These are phyloP conservation scores for Phaethon lepturus DNA, from an alignment of 2,113 vertebrate genomes.

Conservation along the genomic window DNA sequence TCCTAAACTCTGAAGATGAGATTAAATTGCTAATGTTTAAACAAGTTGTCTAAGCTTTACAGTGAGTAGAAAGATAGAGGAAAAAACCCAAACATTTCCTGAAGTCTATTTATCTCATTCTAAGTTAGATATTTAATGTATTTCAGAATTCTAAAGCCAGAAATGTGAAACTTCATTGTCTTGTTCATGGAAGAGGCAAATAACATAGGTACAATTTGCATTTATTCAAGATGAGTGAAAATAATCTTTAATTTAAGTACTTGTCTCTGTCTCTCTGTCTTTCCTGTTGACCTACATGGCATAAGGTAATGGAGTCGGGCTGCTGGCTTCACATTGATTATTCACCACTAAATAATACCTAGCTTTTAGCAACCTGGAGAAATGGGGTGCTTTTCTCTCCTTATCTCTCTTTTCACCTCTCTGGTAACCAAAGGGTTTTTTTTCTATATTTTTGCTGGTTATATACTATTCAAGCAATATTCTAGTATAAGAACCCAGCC, in stretches of 20 bases:
- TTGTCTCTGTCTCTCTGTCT: background rate
- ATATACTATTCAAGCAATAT: background rate
- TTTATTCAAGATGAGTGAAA: background rate
- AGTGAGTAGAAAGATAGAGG: background rate
- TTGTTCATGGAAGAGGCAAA: background rate
- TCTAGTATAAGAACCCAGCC: background rate
- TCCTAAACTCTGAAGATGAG: background rate
- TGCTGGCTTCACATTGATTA: background rate
- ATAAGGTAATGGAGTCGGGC: background rate
- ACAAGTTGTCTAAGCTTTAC: background rate
- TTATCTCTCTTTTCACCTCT: background rate
- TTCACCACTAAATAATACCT: background rate
- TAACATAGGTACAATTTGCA: background rate
- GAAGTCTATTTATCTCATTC: background rate
- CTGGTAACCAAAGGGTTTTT: background rate
- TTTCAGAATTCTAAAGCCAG: background rate
- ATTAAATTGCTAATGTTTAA: background rate
- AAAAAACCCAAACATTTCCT: fast-evolving
- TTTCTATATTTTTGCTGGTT: background rate
- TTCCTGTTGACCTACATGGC: background rate
- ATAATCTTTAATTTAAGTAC: background rate
- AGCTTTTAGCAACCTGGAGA: background rate
- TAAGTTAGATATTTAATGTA: background rate
- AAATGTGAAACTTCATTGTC: background rate
- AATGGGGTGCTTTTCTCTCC: background rate